A percentile compares a stretch with the other conserved stretches of the same genome.
Conservation (phyloP, 2,797 vertebrate species). For the Etheostoma nigrum region DNA sequence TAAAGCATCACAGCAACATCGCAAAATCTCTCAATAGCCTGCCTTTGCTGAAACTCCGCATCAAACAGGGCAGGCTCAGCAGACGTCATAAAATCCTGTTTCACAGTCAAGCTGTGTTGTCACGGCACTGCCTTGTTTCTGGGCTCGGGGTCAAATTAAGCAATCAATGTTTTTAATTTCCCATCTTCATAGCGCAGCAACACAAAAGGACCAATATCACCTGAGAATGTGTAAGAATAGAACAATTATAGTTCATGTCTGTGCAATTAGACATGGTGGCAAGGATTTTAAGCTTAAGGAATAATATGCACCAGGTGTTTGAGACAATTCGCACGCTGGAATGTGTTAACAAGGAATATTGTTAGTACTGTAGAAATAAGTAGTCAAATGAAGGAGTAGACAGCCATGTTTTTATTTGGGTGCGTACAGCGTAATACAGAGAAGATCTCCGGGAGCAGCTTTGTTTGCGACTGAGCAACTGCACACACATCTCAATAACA, state of each 20-base stretch:
- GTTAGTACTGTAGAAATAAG: neutral
- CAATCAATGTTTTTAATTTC: slow-evolving; percentile 75
- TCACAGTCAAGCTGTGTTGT: slow-evolving; percentile 53
- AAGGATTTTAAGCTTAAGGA: slow-evolving; percentile 2
- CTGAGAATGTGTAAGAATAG: slow-evolving; percentile 2
- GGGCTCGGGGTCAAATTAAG: slow-evolving; percentile 50
- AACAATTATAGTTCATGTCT: neutral
- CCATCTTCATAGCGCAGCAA: slow-evolving; percentile 47
- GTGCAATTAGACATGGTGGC: neutral
- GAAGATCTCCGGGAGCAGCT: neutral
- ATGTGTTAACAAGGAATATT: neutral
- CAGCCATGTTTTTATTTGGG: neutral
- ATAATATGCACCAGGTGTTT: neutral
- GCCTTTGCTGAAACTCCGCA: slow-evolving; percentile 15
- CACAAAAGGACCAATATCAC: slow-evolving; percentile 47
- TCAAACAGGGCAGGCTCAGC: slow-evolving; percentile 3
- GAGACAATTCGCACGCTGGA: neutral
- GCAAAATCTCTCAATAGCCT: neutral
- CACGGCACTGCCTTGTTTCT: slow-evolving; percentile 44
- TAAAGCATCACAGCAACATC: neutral
- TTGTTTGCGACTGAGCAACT: neutral
- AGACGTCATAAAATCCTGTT: slow-evolving; percentile 61
- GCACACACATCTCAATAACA: slow-evolving; percentile 4
- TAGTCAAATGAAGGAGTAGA: neutral
- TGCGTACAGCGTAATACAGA: neutral